phyloP scores from a whole-genome alignment of 2,888 invertebrate genomes.

The Trichogramma evanescens region DNA sequence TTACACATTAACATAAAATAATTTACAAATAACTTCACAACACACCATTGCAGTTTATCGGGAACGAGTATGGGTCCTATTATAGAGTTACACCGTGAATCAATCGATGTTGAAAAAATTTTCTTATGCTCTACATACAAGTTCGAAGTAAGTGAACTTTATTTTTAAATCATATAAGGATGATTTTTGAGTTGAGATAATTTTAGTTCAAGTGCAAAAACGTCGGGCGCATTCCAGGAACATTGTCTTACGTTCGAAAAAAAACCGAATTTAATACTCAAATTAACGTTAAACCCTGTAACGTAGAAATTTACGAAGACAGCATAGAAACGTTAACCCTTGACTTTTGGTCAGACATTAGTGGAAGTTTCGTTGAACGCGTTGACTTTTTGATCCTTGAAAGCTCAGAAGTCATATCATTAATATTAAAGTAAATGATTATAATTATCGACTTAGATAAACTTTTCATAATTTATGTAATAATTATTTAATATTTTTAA shows the following conservation, averaged over 20 bases:
- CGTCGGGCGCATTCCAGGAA: slow-evolving; percentile 57
- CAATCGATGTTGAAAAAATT: slow-evolving; percentile 53
- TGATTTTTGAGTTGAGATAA: not conserved
- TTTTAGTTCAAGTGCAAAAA: slow-evolving; percentile 34
- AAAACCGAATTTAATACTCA: slow-evolving; percentile 54
- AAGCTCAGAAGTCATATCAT: slow-evolving; percentile 52
- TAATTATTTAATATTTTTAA: slow-evolving; percentile 4
- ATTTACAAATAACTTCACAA: not conserved
- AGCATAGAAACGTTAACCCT: slow-evolving; percentile 52
- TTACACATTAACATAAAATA: not conserved
- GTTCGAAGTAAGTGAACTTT: slow-evolving; percentile 50
- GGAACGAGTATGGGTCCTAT: slow-evolving; percentile 56
- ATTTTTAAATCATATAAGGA: not conserved
- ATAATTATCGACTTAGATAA: not conserved
- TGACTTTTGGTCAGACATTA: slow-evolving; percentile 53
- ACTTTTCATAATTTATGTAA: not conserved
- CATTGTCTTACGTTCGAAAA: slow-evolving; percentile 49
- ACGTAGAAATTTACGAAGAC: slow-evolving; percentile 49
- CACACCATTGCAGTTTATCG: slow-evolving; percentile 36
- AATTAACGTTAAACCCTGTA: slow-evolving; percentile 51
- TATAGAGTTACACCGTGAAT: slow-evolving; percentile 53
- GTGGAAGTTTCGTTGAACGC: slow-evolving; percentile 59
- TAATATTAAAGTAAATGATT: slow-evolving; percentile 53
- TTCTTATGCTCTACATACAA: slow-evolving; percentile 55
- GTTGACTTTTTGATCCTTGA: slow-evolving; percentile 56